Evolutionary conservation across 1,140 invertebrate species (phyloP), one percentile per base, ranked within the genome.

Genomic region (Amyelois transitella): DNA sequence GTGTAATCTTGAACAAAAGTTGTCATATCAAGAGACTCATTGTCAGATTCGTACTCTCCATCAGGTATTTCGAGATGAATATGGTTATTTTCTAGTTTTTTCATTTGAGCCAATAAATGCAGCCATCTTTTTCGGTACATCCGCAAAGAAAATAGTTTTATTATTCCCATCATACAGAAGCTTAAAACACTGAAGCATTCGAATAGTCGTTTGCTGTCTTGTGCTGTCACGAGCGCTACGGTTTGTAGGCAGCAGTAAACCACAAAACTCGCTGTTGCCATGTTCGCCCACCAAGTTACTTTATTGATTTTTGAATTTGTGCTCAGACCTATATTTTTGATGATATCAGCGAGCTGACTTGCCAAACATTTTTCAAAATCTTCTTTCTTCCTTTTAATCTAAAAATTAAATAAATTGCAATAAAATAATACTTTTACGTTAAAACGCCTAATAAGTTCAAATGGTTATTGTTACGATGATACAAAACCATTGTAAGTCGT

Each of bases 131-230:
- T 32, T n/a, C 58, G 50, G 14, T 62, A 61, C 6, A 18, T 7
- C 6, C 59, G 54, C 17, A 85, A 49, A 0, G 69, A 74, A 12
- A 47, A 10, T 4, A 83, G 45, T 56, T 85, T 85, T 0, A 77
- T 19, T 2, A 75, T 44, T 2, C 77, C 80, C 68, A 85, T 75
- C 1, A 66, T 53, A 43, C 74, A 82, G 53, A 85, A 85, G 0
- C 69, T 62, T 6, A 80, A 43, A 5, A 80, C 55, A 48, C 80
- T 80, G 44, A 78, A 78, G 43, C 73, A 78, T 55, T 72, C 64
- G 45, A 83, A 77, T 0, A 81, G 53, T 21, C 52, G 64, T n/a
- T 75, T 63, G 0, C 56, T 51, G 44, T 85, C 60, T 52, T 61
- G 71, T 0, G 71, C 59, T 19, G 60, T 54, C 20, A 75, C 21